phyloP scores from a whole-genome alignment of 1,140 invertebrate species.

The Ips typographus region DNA sequence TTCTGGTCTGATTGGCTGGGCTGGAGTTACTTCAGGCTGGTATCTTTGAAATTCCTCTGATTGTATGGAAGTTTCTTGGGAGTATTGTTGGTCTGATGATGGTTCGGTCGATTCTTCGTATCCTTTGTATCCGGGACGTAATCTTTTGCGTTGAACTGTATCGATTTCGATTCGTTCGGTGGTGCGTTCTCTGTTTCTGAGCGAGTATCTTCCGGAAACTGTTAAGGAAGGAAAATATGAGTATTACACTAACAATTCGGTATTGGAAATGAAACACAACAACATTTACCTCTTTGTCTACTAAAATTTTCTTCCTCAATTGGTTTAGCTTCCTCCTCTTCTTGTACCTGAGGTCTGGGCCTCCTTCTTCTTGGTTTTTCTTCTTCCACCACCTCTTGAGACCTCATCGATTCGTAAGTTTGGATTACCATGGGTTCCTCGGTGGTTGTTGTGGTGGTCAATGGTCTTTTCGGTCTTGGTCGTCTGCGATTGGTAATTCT shows the following conservation, averaged over 20 bases:
- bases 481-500: slow-evolving; percentile 40
- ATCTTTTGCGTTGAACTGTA: slow-evolving; percentile 16
- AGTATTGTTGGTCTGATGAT: slow-evolving; percentile 15
- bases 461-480: slow-evolving; percentile 38
- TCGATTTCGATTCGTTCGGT: slow-evolving; percentile 1
- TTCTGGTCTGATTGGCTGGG: slow-evolving; percentile 2
- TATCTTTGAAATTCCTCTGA: neutral
- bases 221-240: too few relatives aligned
- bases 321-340: neutral
- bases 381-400: slow-evolving; percentile 23
- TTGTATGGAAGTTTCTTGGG: slow-evolving; percentile 16
- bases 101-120: slow-evolving; percentile 27
- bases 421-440: slow-evolving; percentile 38
- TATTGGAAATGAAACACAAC: slow-evolving; percentile 2
- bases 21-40: slow-evolving; percentile 1
- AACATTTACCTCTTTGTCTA: slow-evolving; percentile 23
- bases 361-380: slow-evolving; percentile 41
- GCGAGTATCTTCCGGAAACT: slow-evolving; percentile 17
- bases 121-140: slow-evolving; percentile 8
- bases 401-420: slow-evolving; percentile 39
- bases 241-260: neutral
- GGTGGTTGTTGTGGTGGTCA: slow-evolving; percentile 41
- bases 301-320: slow-evolving; percentile 5
- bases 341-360: slow-evolving; percentile 27
- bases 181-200: slow-evolving; percentile 22